Conservation (phyloP, 1,140 invertebrate species). For the Apis cerana region DNA sequence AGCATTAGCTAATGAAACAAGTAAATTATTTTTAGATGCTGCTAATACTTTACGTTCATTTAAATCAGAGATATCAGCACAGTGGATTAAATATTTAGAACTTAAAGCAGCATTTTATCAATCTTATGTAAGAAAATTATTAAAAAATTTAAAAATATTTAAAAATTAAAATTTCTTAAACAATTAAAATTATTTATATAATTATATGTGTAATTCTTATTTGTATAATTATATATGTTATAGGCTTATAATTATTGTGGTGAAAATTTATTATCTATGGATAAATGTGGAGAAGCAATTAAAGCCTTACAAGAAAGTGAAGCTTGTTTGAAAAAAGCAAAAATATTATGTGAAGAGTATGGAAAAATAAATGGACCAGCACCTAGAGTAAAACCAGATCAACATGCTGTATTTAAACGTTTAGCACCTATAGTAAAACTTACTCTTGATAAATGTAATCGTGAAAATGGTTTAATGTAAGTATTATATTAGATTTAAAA, state of each 20-base stretch:
- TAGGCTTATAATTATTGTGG: slow-evolving; percentile 87
- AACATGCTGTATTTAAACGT: slow-evolving; percentile 86
- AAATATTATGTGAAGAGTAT: slow-evolving; percentile 84
- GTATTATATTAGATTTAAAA: slow-evolving; percentile 30
- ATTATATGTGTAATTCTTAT: too few species aligned
- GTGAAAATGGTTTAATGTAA: slow-evolving; percentile 89
- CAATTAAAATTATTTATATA: slow-evolving; percentile 1
- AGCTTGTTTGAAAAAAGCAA: slow-evolving; percentile 82
- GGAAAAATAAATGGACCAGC: slow-evolving; percentile 83
- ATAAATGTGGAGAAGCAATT: slow-evolving; percentile 88
- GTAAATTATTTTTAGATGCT: slow-evolving; percentile 84
- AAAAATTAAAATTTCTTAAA: not conserved
- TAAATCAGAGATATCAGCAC: slow-evolving; percentile 82
- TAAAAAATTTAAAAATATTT: not conserved
- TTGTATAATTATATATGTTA: slow-evolving; percentile 11
- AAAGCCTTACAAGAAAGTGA: slow-evolving; percentile 85
- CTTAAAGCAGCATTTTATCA: slow-evolving; percentile 85
- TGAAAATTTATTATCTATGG: slow-evolving; percentile 84
- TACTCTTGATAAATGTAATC: slow-evolving; percentile 87
- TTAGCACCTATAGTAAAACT: slow-evolving; percentile 84
- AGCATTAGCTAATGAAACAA: slow-evolving; percentile 86
- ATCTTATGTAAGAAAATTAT: slow-evolving; percentile 83
- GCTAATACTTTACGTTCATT: slow-evolving; percentile 83
- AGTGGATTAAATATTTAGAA: slow-evolving; percentile 88
- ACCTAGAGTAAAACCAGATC: slow-evolving; percentile 84